phyloP scores from a whole-genome alignment of 2,888 invertebrate species.

The Oligia fasciuncula region DNA sequence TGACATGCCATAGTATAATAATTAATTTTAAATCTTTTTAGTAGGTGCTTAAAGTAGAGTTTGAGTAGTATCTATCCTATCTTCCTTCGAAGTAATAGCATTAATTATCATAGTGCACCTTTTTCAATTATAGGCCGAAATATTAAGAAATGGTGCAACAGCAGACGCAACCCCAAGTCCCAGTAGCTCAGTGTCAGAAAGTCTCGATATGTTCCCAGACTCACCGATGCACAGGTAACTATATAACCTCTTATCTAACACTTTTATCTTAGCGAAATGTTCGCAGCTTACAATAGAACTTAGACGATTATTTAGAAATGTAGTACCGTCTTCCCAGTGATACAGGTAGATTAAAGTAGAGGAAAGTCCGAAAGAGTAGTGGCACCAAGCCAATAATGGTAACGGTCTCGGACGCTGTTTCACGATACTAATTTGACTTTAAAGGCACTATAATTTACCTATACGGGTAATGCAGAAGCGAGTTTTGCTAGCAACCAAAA shows the following conservation, averaged over 20 bases:
- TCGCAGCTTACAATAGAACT: slow-evolving; percentile 66
- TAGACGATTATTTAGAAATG: slow-evolving; percentile 66
- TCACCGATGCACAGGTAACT: slow-evolving; percentile 95
- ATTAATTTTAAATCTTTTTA: background rate
- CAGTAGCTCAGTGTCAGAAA: slow-evolving; percentile 97
- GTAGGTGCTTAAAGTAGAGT: slow-evolving; percentile 5
- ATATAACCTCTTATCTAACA: slow-evolving; percentile 42
- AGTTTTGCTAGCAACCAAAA: slow-evolving; percentile 79
- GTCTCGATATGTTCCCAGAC: slow-evolving; percentile 96
- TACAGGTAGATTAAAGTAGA: slow-evolving; percentile 76
- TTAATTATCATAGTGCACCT: slow-evolving; percentile 6
- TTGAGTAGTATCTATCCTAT: slow-evolving; percentile 3
- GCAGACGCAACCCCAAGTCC: slow-evolving; percentile 96
- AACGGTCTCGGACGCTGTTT: slow-evolving; percentile 78
- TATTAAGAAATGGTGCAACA: slow-evolving; percentile 90
- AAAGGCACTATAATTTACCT: slow-evolving; percentile 83
- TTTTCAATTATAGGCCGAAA: slow-evolving; percentile 83
- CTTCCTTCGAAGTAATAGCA: background rate
- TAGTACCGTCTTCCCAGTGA: slow-evolving; percentile 66
- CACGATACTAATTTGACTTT: slow-evolving; percentile 85
- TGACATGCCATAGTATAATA: slow-evolving; percentile 20
- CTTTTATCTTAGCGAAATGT: slow-evolving; percentile 61
- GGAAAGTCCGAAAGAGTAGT: slow-evolving; percentile 77
- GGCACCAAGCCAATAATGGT: slow-evolving; percentile 84
- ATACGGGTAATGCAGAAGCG: slow-evolving; percentile 77